Conservation (phyloP, 2,113 vertebrate genomes). For the Brachyhypopomus gauderio region DNA sequence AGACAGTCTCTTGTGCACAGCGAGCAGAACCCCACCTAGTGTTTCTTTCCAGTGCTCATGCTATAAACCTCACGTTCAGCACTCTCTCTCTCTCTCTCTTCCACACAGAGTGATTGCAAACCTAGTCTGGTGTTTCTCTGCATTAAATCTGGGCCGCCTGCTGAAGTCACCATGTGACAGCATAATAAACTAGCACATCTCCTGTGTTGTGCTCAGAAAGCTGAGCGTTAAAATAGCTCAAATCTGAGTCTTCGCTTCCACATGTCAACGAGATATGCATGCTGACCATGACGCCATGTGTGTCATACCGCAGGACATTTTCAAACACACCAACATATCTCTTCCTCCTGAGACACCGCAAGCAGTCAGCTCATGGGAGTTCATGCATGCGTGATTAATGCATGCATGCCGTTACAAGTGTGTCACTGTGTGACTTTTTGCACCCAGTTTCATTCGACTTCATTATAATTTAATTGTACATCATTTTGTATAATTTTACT, state of each 20-base stretch:
- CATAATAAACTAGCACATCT: constrained; percentile 36
- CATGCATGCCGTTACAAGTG: constrained; percentile 5
- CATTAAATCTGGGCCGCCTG: background rate
- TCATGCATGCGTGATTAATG: constrained; percentile 14
- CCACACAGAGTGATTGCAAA: background rate
- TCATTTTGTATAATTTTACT: background rate
- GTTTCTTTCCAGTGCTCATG: too few species aligned
- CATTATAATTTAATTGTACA: background rate
- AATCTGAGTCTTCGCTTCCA: background rate
- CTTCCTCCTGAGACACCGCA: constrained; percentile 8
- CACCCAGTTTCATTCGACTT: background rate
- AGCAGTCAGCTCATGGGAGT: constrained; percentile 9
- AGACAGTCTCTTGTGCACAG: too few species aligned
- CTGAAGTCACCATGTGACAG: constrained; percentile 44
- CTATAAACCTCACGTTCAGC: too few species aligned
- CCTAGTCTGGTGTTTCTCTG: too few species aligned
- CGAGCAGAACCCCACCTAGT: too few species aligned
- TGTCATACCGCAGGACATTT: background rate
- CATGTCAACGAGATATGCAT: constrained; percentile 11
- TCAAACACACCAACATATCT: background rate
- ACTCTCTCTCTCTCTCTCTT: background rate
- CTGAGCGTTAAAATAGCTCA: constrained; percentile 8
- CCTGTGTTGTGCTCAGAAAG: constrained; percentile 20
- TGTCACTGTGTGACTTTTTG: constrained; percentile 32
- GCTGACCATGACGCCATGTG: background rate